Conservation (phyloP, 1,140 invertebrate species). For the Tachypleus tridentatus region DNA sequence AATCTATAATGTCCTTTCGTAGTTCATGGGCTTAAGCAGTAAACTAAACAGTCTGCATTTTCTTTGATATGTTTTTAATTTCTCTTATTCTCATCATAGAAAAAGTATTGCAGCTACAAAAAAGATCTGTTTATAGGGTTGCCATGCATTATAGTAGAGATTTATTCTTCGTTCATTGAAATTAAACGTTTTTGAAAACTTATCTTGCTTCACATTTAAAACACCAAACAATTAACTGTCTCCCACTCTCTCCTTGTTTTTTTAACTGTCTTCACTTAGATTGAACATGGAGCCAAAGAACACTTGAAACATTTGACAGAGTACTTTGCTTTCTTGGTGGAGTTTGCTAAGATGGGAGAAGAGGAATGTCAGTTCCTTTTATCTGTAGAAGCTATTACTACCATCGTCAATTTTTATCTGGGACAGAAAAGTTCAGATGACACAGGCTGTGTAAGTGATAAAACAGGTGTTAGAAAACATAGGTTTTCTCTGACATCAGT, state of each 20-base stretch:
- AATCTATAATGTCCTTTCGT: too few species aligned
- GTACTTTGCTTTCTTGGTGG: conserved; percentile 80
- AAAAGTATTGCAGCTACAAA: too few species aligned
- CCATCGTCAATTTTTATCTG: conserved; percentile 82
- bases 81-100: too few species aligned
- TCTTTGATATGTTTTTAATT: too few species aligned
- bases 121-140: too few species aligned
- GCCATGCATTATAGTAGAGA: too few species aligned
- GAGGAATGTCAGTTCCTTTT: conserved; percentile 79
- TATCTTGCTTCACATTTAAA: too few species aligned
- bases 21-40: too few species aligned
- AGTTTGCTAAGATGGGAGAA: conserved; percentile 89
- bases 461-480: conserved; percentile 5
- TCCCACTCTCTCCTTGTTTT: conserved; percentile 6
- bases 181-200: too few species aligned
- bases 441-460: conserved; percentile 41
- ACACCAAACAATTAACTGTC: conserved; percentile 11
- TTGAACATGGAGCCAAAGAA: conserved; percentile 70
- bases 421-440: conserved; percentile 51
- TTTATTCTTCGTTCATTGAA: too few species aligned
- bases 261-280: conserved; percentile 34
- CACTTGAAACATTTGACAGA: conserved; percentile 59
- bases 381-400: conserved; percentile 70
- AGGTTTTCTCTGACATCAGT: background rate
- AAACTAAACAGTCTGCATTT: too few species aligned